Evolutionary conservation across 2,797 vertebrate genomes (phyloP).

Genomic region (Megalops cyprinoides): DNA sequence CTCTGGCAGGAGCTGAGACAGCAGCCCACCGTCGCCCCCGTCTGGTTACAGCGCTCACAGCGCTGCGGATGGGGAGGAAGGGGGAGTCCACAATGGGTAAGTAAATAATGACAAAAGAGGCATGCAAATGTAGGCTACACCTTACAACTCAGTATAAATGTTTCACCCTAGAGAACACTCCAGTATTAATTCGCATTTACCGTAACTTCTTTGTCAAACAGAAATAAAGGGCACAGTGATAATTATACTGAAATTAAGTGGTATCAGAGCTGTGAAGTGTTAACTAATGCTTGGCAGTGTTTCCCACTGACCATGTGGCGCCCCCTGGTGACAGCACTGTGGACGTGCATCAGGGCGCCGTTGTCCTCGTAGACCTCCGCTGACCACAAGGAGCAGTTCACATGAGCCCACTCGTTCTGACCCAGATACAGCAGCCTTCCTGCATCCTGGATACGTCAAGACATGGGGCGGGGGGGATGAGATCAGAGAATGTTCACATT

Average conservation of each 20-base stretch:
- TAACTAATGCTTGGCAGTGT: too few relatives aligned
- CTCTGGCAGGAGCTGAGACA: constrained; percentile 88
- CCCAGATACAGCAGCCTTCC: constrained; percentile 89
- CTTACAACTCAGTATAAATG: too few relatives aligned
- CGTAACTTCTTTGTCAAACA: too few relatives aligned
- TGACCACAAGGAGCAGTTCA: constrained; percentile 94
- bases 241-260: background rate
- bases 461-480: background rate
- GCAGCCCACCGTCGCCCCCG: constrained; percentile 91
- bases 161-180: too few relatives aligned
- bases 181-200: too few relatives aligned
- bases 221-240: too few relatives aligned
- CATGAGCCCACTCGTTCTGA: constrained; percentile 93
- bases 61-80: constrained; percentile 68
- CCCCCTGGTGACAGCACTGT: constrained; percentile 87
- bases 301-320: constrained; percentile 80
- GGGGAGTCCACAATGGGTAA: too few relatives aligned
- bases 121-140: too few relatives aligned
- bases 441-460: constrained; percentile 71
- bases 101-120: too few relatives aligned
- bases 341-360: constrained; percentile 85
- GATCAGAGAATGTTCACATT: background rate
- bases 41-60: constrained; percentile 87
- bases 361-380: constrained; percentile 91
- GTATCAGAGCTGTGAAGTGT: too few relatives aligned